Percentiles rank a stretch among this genome's conserved stretches.
phyloP scores from a whole-genome alignment of 1,140 invertebrate species.

The Paraescarpia echinospica region DNA sequence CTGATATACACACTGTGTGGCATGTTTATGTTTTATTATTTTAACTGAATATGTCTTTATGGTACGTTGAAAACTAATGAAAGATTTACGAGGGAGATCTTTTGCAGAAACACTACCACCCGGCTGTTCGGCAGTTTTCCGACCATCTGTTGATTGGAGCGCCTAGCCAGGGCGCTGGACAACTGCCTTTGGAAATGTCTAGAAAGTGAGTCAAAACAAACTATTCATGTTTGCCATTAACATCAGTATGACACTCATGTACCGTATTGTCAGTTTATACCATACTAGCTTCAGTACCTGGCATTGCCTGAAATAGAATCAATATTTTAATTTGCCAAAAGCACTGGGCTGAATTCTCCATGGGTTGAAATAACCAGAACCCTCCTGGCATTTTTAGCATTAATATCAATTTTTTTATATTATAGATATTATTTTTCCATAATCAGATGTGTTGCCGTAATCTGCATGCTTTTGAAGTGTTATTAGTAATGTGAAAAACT shows the following conservation, averaged over 20 bases:
- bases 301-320: too few relatives aligned
- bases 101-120: constrained; percentile 45
- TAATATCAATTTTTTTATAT: too few relatives aligned
- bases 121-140: constrained; percentile 38
- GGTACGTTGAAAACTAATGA: neutral
- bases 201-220: constrained; percentile 36
- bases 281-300: neutral
- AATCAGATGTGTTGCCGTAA: too few relatives aligned
- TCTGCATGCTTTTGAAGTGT: too few relatives aligned
- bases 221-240: neutral
- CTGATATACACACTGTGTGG: too few relatives aligned
- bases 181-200: constrained; percentile 38
- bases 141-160: constrained; percentile 37
- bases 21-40: neutral
- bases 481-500: too few relatives aligned
- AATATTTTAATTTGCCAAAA: too few relatives aligned
- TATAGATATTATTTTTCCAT: too few relatives aligned
- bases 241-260: too few relatives aligned
- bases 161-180: constrained; percentile 40
- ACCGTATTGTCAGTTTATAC: neutral
- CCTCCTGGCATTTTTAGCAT: too few relatives aligned
- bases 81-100: neutral
- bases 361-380: neutral
- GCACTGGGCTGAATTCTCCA: neutral
- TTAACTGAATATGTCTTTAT: neutral